phyloP scores from a whole-genome alignment of 2,113 vertebrate genomes.

The Cyprinodon tularosa region DNA sequence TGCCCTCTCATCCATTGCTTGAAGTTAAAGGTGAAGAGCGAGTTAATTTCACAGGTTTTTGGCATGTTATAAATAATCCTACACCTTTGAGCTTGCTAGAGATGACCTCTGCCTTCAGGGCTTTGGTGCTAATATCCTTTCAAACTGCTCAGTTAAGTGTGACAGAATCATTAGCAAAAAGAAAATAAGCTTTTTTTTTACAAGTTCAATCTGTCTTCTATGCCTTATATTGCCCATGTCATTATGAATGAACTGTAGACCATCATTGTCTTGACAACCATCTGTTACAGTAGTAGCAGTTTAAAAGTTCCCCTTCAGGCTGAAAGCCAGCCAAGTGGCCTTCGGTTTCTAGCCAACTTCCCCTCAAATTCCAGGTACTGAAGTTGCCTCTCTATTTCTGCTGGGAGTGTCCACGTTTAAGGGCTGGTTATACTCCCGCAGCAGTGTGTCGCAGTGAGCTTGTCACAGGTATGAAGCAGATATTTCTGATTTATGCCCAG shows the following conservation, averaged over 20 bases:
- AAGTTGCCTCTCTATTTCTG: too few species aligned
- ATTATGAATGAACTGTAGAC: constrained; percentile 30
- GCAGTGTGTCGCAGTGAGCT: too few species aligned
- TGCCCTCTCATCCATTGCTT: constrained; percentile 19
- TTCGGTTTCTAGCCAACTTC: too few species aligned
- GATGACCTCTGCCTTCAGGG: constrained; percentile 24
- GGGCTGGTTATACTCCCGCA: too few species aligned
- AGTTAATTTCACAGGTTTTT: constrained; percentile 67
- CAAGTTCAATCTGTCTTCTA: constrained; percentile 21
- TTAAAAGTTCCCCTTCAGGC: too few species aligned
- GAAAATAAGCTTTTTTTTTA: constrained; percentile 53
- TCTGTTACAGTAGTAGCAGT: neutral
- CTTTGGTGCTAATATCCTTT: constrained; percentile 41
- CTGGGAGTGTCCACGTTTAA: too few species aligned
- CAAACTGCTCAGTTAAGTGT: constrained; percentile 52
- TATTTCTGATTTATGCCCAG: too few species aligned
- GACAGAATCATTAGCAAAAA: constrained; percentile 53
- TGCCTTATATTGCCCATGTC: constrained; percentile 16
- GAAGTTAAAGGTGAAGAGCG: constrained; percentile 48
- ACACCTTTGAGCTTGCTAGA: neutral
- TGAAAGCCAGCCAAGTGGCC: too few species aligned
- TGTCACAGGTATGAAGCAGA: too few species aligned
- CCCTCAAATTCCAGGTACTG: too few species aligned
- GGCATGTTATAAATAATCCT: constrained; percentile 35
- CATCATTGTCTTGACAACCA: neutral